These are phyloP conservation scores for Cichlasoma orientale DNA, from an alignment of 2,797 vertebrate species.

Conservation along the genomic window DNA sequence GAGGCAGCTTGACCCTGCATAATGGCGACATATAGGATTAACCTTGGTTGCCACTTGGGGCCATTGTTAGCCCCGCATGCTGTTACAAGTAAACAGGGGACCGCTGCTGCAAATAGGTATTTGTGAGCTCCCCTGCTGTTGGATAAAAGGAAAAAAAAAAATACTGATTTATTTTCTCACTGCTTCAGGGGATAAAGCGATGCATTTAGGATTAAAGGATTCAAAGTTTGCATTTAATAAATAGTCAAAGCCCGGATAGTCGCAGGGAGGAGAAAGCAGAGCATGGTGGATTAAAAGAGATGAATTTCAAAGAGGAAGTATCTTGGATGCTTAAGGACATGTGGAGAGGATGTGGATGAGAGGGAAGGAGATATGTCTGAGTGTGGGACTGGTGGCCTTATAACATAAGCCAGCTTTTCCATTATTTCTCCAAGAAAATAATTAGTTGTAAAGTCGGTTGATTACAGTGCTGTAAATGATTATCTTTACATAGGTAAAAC, in stretches of 20 bases:
- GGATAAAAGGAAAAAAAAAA: conserved; percentile 34
- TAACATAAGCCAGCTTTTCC: neutral
- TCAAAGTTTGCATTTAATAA: conserved; percentile 79
- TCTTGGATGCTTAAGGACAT: conserved; percentile 43
- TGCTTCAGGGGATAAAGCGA: conserved; percentile 71
- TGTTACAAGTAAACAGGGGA: conserved; percentile 64
- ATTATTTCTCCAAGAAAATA: neutral
- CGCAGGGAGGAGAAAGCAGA: conserved; percentile 33
- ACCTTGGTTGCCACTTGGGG: conserved; percentile 83
- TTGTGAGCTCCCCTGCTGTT: conserved; percentile 51
- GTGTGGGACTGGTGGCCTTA: neutral
- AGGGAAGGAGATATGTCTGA: conserved; percentile 3
- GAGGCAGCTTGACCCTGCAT: conserved; percentile 84
- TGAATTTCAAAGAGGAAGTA: conserved; percentile 55
- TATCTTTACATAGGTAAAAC: neutral
- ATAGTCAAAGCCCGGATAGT: conserved; percentile 65
- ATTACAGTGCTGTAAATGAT: neutral
- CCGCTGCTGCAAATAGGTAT: conserved; percentile 60
- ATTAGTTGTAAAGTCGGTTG: neutral
- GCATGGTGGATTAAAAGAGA: conserved; percentile 70
- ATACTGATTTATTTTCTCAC: conserved; percentile 77
- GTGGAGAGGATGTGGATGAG: conserved; percentile 3
- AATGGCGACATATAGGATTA: conserved; percentile 87
- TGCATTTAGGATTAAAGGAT: conserved; percentile 82
- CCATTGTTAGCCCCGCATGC: conserved; percentile 76